Base-by-base conservation (phyloP, 2,113 vertebrate species). In the Triplophysa tibetana region DNA sequence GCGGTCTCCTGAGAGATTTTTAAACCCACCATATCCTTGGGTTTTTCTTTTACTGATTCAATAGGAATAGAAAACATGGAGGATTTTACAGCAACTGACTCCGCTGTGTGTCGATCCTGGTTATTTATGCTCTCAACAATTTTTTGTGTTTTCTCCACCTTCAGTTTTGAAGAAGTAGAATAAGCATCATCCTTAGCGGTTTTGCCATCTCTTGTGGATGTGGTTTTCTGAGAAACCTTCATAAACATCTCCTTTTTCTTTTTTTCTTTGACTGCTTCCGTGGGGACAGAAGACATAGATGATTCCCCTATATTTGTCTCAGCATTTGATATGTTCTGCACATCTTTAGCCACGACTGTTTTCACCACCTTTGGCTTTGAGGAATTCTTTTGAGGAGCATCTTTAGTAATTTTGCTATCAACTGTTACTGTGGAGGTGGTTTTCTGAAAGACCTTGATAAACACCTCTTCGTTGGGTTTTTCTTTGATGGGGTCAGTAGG, bases 281-380 rank as follows among this genome's bases (percentile, higher is more conserved):
- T 52, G 14, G 50, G 12, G 50, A 52, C 11, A n/a, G 5, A 60
- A 60, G 56, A 60, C 19, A 6, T 21, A 17, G 56, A 19, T 5
- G 56, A 60, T 21, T 84, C 85, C 82, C 83, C 82, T 82, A 68
- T 63, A 56, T 79, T 54, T 81, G 75, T 85, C 87, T 82, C 87
- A 62, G 62, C 63, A 85, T 78, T 65, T 17, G 43, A 16, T 41
- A 33, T 33, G 6, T 33, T n/a, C 79, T 86, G 74, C 21, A 81
- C 72, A 41, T 74, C 41, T 64, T 63, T 50, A n/a, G 45, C 52
- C 26, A 26, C 23, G 8, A 17, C 19, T 29, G 24, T 48, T 26
- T 16, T 58, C 54, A 9, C 54, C 19, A n/a, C 54, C 14, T 73
- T 33, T 29, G 52, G 24, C 58, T 73, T 73, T 10, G 70, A 12